phyloP scores from a whole-genome alignment of 2,888 invertebrate genomes.

The Drosophila algonquin region DNA sequence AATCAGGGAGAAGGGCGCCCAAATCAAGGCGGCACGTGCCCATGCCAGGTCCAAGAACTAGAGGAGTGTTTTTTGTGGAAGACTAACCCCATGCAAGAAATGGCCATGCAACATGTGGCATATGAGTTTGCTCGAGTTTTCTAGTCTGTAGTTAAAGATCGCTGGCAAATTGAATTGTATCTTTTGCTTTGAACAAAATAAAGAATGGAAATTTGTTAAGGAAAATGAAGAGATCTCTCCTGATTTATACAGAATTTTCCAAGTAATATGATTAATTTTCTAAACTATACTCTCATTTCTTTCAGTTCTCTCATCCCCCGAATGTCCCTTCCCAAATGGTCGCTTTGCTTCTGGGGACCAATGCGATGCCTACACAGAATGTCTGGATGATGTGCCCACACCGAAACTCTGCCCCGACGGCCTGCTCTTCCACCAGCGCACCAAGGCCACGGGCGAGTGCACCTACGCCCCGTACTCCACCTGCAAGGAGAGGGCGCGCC shows the following conservation, averaged over 20 bases:
- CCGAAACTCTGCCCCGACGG: constrained; percentile 93
- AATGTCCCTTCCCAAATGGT: constrained; percentile 88
- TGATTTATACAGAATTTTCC: not conserved
- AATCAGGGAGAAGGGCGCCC: constrained; percentile 68
- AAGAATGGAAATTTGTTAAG: not conserved
- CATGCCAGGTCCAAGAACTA: constrained; percentile 55
- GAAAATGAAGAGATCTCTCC: not conserved
- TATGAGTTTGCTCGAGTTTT: constrained; percentile 68
- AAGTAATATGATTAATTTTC: not conserved
- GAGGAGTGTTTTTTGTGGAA: not conserved
- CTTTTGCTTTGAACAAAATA: constrained; percentile 52
- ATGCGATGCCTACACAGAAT: constrained; percentile 90
- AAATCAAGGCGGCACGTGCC: constrained; percentile 79
- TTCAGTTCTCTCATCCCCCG: constrained; percentile 61
- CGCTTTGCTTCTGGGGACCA: constrained; percentile 88
- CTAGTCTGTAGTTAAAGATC: constrained; percentile 75
- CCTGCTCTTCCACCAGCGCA: constrained; percentile 88
- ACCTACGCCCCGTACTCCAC: constrained; percentile 92
- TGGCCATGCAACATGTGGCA: constrained; percentile 29
- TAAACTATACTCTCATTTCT: not conserved
- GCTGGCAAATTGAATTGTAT: constrained; percentile 50
- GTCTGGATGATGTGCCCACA: constrained; percentile 88
- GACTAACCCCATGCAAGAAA: constrained; percentile 21
- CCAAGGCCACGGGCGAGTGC: constrained; percentile 87
- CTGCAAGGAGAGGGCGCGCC: constrained; percentile 88